Evolutionary conservation across 2,888 invertebrate species (phyloP), one percentile per base, ranked within the genome.

Genomic region (Macrophya alboannulata): DNA sequence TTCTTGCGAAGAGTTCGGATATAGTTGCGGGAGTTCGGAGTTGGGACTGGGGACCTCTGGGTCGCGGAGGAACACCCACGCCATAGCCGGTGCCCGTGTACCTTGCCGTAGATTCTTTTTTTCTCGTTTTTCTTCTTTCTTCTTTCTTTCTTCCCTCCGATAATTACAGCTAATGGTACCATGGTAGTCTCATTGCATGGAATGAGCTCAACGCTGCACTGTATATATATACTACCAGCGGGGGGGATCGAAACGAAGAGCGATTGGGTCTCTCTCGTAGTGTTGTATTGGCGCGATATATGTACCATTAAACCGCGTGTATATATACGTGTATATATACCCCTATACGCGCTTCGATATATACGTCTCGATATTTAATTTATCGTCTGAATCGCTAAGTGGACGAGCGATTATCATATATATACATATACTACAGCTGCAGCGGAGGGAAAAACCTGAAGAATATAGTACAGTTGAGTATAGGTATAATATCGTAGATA

Each of bases 111-210:
- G n/a, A 31, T 31, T 31, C 31, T 31, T 31, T 31, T 31, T 31
- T 31, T 31, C 31, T 31, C 3, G 1, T 31, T 31, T 3, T 31
- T 31, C 31, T 31, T 31, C 31, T 31, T 31, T 3, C 3, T 31
- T 3, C 31, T 31, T 3, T 31, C 88, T 89, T 89, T 90, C n/a
- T 89, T 89, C 87, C 85, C 87, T 65, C 25, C 87, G 89, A 90
- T 92, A 92, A 92, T 92, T 92, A 89, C 91, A 88, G 91, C 90
- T 91, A 92, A 92, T 92, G 92, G 90, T 88, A 89, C 88, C 10
- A 40, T 21, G 59, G 59, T 59, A 62, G 62, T 81, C 40, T 90
- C 89, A 88, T 89, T 87, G 90, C 86, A 55, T 77, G 9, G 87
- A 90, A 90, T 90, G 89, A 89, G 87, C 82, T 85, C 84, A 84